phyloP scores from a whole-genome alignment of 2,797 vertebrate species.

The Furcifer pardalis region DNA sequence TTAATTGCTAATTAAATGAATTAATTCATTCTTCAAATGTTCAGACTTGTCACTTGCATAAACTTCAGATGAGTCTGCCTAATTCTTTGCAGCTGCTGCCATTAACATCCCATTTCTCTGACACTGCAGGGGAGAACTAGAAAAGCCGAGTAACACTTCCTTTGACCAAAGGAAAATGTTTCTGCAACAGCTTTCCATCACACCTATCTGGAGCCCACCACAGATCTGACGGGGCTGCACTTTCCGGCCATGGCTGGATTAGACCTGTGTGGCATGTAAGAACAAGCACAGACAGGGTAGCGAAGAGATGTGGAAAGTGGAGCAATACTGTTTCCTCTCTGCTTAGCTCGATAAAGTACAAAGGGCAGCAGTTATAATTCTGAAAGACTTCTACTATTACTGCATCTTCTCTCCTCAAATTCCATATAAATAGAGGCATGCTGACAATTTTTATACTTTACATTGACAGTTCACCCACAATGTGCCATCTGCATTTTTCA shows the following conservation, averaged over 20 bases:
- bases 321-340: background rate
- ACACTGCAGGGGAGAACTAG: background rate
- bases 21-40: background rate
- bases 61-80: background rate
- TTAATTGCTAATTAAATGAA: background rate
- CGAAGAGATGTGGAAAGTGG: background rate
- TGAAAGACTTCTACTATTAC: background rate
- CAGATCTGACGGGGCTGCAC: background rate
- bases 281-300: background rate
- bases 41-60: background rate
- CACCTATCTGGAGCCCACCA: background rate
- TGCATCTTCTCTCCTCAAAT: background rate
- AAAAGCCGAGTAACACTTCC: background rate
- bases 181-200: background rate
- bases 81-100: conserved; percentile 1
- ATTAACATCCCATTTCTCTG: background rate
- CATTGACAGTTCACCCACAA: too few relatives aligned
- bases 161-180: background rate
- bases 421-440: background rate
- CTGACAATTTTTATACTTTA: too few relatives aligned
- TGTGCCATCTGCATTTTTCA: too few relatives aligned
- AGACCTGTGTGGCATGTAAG: background rate
- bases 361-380: background rate
- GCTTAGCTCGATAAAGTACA: background rate
- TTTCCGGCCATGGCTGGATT: too few relatives aligned